phyloP scores from a whole-genome alignment of 1,140 invertebrate species.

The Eumeta japonica region DNA sequence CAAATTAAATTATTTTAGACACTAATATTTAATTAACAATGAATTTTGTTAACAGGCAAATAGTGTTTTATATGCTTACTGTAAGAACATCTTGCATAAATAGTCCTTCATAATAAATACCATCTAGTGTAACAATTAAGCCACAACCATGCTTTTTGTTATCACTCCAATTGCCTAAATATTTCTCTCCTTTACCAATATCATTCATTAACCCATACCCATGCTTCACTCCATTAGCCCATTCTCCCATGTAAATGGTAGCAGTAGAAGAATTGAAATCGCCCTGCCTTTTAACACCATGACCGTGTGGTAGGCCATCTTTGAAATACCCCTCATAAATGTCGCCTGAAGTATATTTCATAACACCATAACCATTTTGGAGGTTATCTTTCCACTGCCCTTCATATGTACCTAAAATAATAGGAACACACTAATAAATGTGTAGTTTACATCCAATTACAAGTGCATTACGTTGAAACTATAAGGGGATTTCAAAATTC shows the following conservation, averaged over 20 bases:
- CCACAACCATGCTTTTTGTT: conserved; percentile 79
- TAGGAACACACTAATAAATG: no score
- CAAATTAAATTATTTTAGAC: no score
- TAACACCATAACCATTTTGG: conserved; percentile 76
- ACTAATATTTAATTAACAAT: no score
- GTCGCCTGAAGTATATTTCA: conserved; percentile 69
- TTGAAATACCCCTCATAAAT: conserved; percentile 84
- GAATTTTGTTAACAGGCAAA: no score
- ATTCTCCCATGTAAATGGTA: conserved; percentile 84
- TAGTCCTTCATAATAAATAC: conserved; percentile 86
- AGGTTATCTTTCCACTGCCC: conserved; percentile 83
- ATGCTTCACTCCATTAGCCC: conserved; percentile 70
- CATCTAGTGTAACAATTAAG: conserved; percentile 82
- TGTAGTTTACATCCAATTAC: not conserved
- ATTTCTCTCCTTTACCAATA: conserved; percentile 82
- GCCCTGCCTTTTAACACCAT: conserved; percentile 79
- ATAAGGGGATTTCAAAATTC: no score
- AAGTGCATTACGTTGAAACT: not conserved
- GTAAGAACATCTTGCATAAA: conserved; percentile 76
- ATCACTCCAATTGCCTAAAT: conserved; percentile 83
- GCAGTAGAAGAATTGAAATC: conserved; percentile 72
- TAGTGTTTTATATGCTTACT: no score
- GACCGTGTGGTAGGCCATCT: conserved; percentile 78
- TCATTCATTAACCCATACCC: conserved; percentile 89
- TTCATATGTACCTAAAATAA: conserved; percentile 68